Conservation (phyloP, 2,113 vertebrate species). For the Erythrolamprus reginae region DNA sequence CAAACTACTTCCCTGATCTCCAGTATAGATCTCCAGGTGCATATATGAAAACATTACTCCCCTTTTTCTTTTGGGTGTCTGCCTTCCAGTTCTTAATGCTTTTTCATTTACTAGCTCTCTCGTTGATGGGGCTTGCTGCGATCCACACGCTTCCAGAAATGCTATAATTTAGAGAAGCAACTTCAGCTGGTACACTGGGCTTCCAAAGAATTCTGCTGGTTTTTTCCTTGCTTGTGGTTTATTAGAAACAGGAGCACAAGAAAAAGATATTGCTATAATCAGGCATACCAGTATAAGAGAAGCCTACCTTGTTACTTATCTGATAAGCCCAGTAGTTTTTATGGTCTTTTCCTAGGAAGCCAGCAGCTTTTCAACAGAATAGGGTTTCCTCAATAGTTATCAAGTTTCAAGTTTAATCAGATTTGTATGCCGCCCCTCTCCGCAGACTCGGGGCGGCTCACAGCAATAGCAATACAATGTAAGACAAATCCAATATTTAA, state of each 20-base stretch:
- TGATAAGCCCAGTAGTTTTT: not conserved
- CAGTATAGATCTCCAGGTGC: slow-evolving; percentile 51
- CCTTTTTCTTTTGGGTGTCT: slow-evolving; percentile 43
- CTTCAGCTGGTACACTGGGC: not conserved
- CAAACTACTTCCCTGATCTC: slow-evolving; percentile 50
- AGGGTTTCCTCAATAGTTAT: not conserved
- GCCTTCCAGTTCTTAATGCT: slow-evolving; percentile 34
- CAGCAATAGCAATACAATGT: too few species aligned
- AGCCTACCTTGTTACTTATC: not conserved
- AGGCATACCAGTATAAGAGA: not conserved
- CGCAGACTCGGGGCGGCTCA: too few species aligned
- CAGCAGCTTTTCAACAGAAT: not conserved
- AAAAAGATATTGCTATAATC: not conserved
- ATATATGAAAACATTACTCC: slow-evolving; percentile 33
- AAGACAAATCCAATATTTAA: too few species aligned
- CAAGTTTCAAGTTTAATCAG: too few species aligned
- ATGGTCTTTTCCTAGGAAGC: not conserved
- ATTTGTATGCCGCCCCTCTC: too few species aligned
- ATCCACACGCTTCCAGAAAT: slow-evolving; percentile 20
- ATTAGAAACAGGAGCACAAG: not conserved
- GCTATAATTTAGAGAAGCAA: slow-evolving; percentile 2
- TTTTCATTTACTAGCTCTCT: slow-evolving; percentile 39
- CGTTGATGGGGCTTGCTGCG: slow-evolving; percentile 32
- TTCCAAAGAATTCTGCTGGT: not conserved
- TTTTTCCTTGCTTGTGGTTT: not conserved